Base-by-base conservation (phyloP, 1,140 invertebrate species). In the Chelonus insularis region DNA sequence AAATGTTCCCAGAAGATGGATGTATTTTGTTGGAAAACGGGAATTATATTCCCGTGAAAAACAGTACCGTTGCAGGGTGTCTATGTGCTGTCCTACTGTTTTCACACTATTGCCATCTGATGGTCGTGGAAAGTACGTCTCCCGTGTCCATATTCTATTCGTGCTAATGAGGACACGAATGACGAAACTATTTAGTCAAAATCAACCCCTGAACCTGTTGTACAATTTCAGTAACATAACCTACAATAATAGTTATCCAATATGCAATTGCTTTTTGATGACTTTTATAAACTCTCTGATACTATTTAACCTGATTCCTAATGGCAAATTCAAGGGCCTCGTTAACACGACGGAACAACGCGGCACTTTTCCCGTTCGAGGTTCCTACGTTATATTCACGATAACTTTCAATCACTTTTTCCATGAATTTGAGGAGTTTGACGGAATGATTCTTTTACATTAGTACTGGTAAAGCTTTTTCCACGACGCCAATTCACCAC, bases 31-130 rank as follows among this genome's bases (percentile, higher is more conserved):
- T 61, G 54, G 69, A 74, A 75, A 66, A 57, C 63, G 71, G 63
- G 57, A 72, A 72, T 68, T 72, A 71, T 70, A 74, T 71, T 62
- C 60, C 69, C 66, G 70, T 69, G 63, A 69, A 75, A 72, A 72
- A 70, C 72, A 71, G 70, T 77, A 72, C 76, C 76, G 76, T 78
- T 77, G 68, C 70, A 77, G 76, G 76, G 76, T 78, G 74, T 75
- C 73, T 72, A 68, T 73, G 67, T 68, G 74, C 69, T 73, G 74
- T 74, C 69, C 69, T 68, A 74, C 74, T 73, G 66, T 71, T 68
- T 72, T 62, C 57, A 63, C 67, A 50, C 67, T 76, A 72, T 54
- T 68, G 72, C 74, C 76, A 75, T 72, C 76, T 78, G 64, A 45
- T 63, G 72, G 67, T 45, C 58, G 48, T 54, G 18, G 57, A 66